Conservation (phyloP, 2,888 invertebrate genomes). For the Drosophila subsilvestris region DNA sequence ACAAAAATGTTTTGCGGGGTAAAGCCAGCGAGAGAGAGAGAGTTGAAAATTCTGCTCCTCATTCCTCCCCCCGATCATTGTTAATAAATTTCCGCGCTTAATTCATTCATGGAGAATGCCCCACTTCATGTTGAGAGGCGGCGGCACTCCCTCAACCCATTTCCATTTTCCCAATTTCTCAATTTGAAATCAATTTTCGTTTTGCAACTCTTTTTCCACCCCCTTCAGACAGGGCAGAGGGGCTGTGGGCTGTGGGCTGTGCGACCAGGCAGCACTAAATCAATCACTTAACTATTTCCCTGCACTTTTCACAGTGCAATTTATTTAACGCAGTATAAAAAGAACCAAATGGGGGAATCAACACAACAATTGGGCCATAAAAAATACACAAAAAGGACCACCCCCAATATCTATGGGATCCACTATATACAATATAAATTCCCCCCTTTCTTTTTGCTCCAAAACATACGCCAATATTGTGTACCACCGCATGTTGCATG, state of each 20-base stretch:
- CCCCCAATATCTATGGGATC: background rate
- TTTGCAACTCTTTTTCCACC: slow-evolving; percentile 22
- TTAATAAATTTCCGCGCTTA: slow-evolving; percentile 61
- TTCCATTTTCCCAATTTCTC: slow-evolving; percentile 21
- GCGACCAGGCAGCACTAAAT: slow-evolving; percentile 49
- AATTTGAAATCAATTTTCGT: slow-evolving; percentile 51
- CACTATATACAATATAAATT: slow-evolving; percentile 1
- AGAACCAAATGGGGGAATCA: slow-evolving; percentile 32
- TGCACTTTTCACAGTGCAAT: slow-evolving; percentile 46
- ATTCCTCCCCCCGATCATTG: slow-evolving; percentile 31
- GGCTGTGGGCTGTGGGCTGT: background rate
- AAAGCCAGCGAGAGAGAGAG: slow-evolving; percentile 25
- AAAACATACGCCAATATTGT: slow-evolving; percentile 44
- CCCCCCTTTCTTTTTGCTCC: slow-evolving; percentile 2
- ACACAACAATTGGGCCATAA: slow-evolving; percentile 50
- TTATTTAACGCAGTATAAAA: slow-evolving; percentile 38
- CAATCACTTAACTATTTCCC: slow-evolving; percentile 66
- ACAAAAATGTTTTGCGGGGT: slow-evolving; percentile 1
- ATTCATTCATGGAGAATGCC: slow-evolving; percentile 31
- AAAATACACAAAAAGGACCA: slow-evolving; percentile 14
- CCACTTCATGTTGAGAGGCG: background rate
- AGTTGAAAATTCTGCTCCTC: background rate
- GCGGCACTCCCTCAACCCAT: slow-evolving; percentile 7
- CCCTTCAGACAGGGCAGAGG: slow-evolving; percentile 19
- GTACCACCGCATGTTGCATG: slow-evolving; percentile 33